Percentiles rank a stretch among this genome's conserved stretches.
phyloP scores from a whole-genome alignment of 2,888 invertebrate species.

The Neoitamus cyanurus region DNA sequence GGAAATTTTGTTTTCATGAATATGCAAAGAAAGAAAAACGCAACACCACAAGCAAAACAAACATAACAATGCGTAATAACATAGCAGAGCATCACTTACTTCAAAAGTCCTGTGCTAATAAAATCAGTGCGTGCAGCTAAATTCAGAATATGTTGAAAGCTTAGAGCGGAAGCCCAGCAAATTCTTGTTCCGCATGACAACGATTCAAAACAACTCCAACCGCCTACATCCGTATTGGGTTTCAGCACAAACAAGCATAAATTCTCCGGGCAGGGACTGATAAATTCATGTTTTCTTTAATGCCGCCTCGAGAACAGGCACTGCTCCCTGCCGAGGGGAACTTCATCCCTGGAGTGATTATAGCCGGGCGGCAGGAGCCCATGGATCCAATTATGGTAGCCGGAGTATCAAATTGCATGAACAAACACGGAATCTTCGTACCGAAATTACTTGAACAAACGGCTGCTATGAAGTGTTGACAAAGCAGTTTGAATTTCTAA shows the following conservation, averaged over 20 bases:
- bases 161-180: not conserved
- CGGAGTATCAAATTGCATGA: not conserved
- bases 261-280: not conserved
- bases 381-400: not conserved
- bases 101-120: not conserved
- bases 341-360: not conserved
- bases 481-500: conserved; percentile 15
- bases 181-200: not conserved
- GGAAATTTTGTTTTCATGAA: no score
- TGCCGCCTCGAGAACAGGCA: not conserved
- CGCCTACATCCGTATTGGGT: not conserved
- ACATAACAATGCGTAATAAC: not conserved
- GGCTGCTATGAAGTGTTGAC: not conserved
- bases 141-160: not conserved
- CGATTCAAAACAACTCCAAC: not conserved
- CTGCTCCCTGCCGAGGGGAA: not conserved
- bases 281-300: not conserved
- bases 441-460: not conserved
- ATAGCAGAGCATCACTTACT: not conserved
- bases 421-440: not conserved
- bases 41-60: no score
- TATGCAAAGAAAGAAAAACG: no score
- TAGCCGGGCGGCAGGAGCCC: not conserved
- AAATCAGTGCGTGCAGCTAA: not conserved
- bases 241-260: not conserved